These are phyloP conservation scores for Chaenodraco wilsoni DNA, from an alignment of 2,797 vertebrate species.

Conservation along the genomic window DNA sequence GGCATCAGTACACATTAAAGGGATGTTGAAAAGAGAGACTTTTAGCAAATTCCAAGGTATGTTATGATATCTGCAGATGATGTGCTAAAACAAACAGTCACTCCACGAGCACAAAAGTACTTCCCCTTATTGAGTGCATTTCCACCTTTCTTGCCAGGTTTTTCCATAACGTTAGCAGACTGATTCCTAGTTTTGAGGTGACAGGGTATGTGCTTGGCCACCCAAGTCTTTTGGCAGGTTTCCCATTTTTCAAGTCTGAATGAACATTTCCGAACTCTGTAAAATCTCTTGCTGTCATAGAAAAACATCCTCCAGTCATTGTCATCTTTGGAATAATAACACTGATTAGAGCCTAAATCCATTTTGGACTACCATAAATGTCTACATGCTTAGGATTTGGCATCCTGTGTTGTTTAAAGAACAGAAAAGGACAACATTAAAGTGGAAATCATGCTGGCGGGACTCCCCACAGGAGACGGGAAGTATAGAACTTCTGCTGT, in stretches of 20 bases:
- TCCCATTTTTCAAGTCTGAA: not conserved
- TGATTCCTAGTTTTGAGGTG: slow-evolving; percentile 22
- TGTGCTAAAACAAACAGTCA: slow-evolving; percentile 40
- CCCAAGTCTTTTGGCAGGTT: slow-evolving; percentile 43
- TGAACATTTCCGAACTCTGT: slow-evolving; percentile 6
- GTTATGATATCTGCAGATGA: slow-evolving; percentile 53
- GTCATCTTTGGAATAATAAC: slow-evolving; percentile 14
- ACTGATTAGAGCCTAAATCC: not conserved
- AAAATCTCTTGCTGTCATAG: not conserved
- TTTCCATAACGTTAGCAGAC: slow-evolving; percentile 14
- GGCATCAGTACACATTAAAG: slow-evolving; percentile 42
- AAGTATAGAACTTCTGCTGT: not conserved
- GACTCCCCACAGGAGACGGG: slow-evolving; percentile 30
- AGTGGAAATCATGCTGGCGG: not conserved
- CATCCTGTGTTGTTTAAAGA: slow-evolving; percentile 1
- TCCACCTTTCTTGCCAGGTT: slow-evolving; percentile 25
- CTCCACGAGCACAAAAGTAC: slow-evolving; percentile 8
- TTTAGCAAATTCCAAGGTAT: slow-evolving; percentile 27
- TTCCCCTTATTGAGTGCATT: slow-evolving; percentile 27
- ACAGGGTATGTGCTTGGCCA: slow-evolving; percentile 24
- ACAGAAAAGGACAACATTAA: not conserved
- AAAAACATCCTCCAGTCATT: not conserved
- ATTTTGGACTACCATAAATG: not conserved
- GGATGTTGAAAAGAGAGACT: slow-evolving; percentile 33
- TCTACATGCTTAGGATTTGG: slow-evolving; percentile 1